These are phyloP conservation scores for Eulithis testata DNA, from an alignment of 2,888 invertebrate genomes.

Conservation along the genomic window DNA sequence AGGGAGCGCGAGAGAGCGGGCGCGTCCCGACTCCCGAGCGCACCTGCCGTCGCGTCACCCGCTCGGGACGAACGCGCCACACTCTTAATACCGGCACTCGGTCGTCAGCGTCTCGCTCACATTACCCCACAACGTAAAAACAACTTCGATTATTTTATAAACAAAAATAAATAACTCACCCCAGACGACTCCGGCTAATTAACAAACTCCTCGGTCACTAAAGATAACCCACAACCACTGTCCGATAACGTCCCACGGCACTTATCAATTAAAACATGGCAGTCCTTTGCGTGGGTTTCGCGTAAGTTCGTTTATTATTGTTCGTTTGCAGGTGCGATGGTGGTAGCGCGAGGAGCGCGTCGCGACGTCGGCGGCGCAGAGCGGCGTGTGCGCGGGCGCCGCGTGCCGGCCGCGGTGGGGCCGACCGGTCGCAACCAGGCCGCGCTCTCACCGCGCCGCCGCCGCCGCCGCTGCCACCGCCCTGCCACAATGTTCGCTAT, in stretches of 20 bases:
- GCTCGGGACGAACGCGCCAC: slow-evolving; percentile 47
- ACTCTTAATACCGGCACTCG: slow-evolving; percentile 66
- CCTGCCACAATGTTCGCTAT: slow-evolving; percentile 70
- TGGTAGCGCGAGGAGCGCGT: slow-evolving; percentile 72
- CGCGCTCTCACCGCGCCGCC: slow-evolving; percentile 73
- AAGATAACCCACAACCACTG: slow-evolving; percentile 55
- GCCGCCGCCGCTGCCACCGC: slow-evolving; percentile 47
- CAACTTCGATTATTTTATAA: slow-evolving; percentile 1
- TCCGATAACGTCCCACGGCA: slow-evolving; percentile 53
- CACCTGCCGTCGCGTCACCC: slow-evolving; percentile 23
- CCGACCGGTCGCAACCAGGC: slow-evolving; percentile 83
- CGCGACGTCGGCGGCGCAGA: slow-evolving; percentile 80
- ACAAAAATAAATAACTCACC: slow-evolving; percentile 40
- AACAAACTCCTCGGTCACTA: slow-evolving; percentile 46
- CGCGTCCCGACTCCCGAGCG: slow-evolving; percentile 10
- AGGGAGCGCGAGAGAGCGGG: slow-evolving; percentile 31
- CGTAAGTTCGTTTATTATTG: slow-evolving; percentile 56
- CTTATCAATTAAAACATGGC: slow-evolving; percentile 65
- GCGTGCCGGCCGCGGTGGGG: slow-evolving; percentile 73
- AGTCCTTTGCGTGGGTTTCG: slow-evolving; percentile 56
- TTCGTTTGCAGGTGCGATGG: slow-evolving; percentile 53
- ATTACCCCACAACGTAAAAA: slow-evolving; percentile 51
- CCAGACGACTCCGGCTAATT: slow-evolving; percentile 25
- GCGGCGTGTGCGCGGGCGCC: slow-evolving; percentile 73
- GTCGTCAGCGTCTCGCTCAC: slow-evolving; percentile 60